Evolutionary conservation across 2,113 vertebrate species (phyloP), one percentile per base, ranked within the genome.

Genomic region (Vireo altiloquus): DNA sequence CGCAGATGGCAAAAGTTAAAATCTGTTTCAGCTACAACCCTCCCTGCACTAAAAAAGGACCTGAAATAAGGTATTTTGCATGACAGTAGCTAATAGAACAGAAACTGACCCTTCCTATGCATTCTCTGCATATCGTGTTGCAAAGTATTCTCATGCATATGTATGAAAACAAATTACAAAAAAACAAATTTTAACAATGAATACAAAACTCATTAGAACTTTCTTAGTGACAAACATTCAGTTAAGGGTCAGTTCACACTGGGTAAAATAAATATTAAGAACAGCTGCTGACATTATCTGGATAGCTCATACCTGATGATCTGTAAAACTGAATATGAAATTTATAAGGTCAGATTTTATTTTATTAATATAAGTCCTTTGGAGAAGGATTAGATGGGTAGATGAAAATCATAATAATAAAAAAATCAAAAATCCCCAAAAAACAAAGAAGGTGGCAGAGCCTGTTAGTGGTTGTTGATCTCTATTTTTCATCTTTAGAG

Each of bases 381-480:
- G 24, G 31, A 50, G 17, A 56, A 72, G 14, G 47, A 64, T 46
- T 82, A 80, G 7, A 61, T 14, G 35, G 4, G 8, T 7, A 83
- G 47, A 64, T 10, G 6, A 56, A 76, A 87, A 44, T 28, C 20
- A 44, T 16, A 49, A 37, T 40, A 39, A 54, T 21, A 23, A 35
- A 31, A 17, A 6, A 30, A 46, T 9, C 19, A 17, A 50, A 57
- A 27, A 0, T 3, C 23, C 35, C 13, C 0, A 5, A 33, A 25
- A 50, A 12, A 2, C 2, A 60, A 40, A 16, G 16, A 77, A 40
- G 6, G 11, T 56, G 15, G 13, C 25, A 69, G 30, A 44, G 7
- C 9, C 74, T 42, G 4, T 60, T 60, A 46, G 22, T 20, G 7
- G 11, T 11, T 40, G 8, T 31, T 46, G 35, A 56, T 24, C 9